Evolutionary conservation across 2,888 invertebrate genomes (phyloP).

Genomic region (Sphaerophoria taeniata): DNA sequence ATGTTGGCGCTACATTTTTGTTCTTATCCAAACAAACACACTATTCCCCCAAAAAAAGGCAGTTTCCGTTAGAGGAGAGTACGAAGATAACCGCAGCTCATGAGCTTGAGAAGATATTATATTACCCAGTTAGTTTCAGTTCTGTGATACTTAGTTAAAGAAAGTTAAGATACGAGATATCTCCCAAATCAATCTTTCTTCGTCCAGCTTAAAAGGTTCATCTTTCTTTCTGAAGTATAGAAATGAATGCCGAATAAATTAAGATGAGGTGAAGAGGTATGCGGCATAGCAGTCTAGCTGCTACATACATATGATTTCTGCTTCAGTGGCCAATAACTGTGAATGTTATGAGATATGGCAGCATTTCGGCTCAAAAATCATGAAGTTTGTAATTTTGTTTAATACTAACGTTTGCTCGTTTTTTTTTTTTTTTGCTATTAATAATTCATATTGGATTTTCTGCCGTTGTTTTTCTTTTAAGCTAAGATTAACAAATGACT

Average conservation of each 20-base stretch:
- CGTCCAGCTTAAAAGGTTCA: background rate
- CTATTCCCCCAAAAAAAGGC: too few relatives aligned
- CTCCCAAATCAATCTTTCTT: slow-evolving; percentile 49
- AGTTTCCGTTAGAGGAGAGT: slow-evolving; percentile 8
- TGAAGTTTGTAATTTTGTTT: slow-evolving; percentile 1
- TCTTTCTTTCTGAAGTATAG: slow-evolving; percentile 12
- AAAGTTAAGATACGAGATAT: slow-evolving; percentile 58
- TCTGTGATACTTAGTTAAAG: slow-evolving; percentile 34
- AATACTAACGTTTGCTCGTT: slow-evolving; percentile 2
- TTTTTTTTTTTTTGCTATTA: background rate
- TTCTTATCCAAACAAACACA: too few relatives aligned
- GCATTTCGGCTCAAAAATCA: background rate
- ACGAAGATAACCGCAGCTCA: background rate
- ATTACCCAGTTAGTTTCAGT: slow-evolving; percentile 33
- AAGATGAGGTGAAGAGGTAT: slow-evolving; percentile 3
- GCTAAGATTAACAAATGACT: too few relatives aligned
- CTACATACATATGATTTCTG: background rate
- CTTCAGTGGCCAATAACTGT: slow-evolving; percentile 20
- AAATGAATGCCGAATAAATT: slow-evolving; percentile 25
- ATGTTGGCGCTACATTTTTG: background rate
- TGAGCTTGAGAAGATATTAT: slow-evolving; percentile 14
- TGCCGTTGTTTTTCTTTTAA: too few relatives aligned
- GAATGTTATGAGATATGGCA: slow-evolving; percentile 8
- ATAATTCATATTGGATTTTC: too few relatives aligned
- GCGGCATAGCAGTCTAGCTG: background rate